A percentile compares a stretch with the other conserved stretches of the same genome.
These are phyloP conservation scores for Lasiurus cinereus DNA, from an alignment of 2,113 vertebrate genomes.

Conservation along the genomic window DNA sequence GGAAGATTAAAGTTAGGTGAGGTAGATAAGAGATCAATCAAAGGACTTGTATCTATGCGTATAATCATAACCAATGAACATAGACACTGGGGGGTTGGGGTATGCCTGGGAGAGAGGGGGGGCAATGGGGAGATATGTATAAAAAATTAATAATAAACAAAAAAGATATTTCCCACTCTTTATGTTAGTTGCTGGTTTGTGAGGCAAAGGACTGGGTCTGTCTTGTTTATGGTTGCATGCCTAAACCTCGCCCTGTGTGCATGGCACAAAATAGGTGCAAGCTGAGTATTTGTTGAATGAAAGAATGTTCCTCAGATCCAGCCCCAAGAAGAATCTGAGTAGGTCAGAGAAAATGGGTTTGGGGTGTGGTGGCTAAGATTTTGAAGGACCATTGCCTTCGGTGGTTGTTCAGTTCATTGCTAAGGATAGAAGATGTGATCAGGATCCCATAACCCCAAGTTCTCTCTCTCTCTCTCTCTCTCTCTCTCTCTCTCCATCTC, in stretches of 20 bases:
- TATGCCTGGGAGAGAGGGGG: no score
- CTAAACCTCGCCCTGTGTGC: background rate
- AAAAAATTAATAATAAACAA: no score
- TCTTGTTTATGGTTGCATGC: background rate
- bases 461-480: background rate
- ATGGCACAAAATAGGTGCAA: background rate
- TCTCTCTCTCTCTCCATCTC: no score
- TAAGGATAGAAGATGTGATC: background rate
- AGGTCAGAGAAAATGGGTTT: background rate
- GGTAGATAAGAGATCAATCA: no score
- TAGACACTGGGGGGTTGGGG: no score
- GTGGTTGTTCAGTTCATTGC: background rate
- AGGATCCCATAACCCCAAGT: background rate
- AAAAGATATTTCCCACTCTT: background rate
- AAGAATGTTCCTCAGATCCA: background rate
- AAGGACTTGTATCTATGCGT: no score
- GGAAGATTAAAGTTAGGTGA: no score
- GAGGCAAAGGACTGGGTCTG: background rate
- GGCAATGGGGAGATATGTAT: no score
- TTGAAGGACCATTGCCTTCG: background rate
- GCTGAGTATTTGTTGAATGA: constrained; percentile 9
- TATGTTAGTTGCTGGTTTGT: background rate
- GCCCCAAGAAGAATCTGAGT: background rate
- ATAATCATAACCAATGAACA: no score
- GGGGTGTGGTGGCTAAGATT: background rate